phyloP scores from a whole-genome alignment of 2,888 invertebrate genomes.

The Pyrochroa serraticornis region DNA sequence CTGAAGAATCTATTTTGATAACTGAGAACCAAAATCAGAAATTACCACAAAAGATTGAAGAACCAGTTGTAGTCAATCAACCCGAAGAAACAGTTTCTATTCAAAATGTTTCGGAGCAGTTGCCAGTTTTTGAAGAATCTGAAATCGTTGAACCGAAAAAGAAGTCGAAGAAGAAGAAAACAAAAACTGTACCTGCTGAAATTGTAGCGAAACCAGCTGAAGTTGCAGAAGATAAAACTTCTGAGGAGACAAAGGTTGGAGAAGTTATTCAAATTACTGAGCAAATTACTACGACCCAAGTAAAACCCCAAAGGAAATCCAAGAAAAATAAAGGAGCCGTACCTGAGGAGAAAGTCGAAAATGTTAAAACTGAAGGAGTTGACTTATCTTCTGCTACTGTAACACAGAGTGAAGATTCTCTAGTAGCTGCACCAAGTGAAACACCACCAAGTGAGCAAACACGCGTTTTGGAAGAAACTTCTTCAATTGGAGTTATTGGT shows the following conservation, averaged over 20 bases:
- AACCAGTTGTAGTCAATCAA: background rate
- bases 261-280: background rate
- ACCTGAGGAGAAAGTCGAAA: too few species aligned
- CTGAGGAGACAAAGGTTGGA: background rate
- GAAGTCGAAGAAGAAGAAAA: constrained; percentile 18
- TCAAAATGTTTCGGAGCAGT: too few species aligned
- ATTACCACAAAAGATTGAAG: background rate
- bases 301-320: too few species aligned
- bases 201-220: background rate
- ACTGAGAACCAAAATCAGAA: background rate
- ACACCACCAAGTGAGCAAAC: too few species aligned
- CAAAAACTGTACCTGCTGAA: background rate
- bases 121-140: background rate
- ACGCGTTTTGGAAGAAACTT: too few species aligned
- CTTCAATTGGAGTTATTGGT: too few species aligned
- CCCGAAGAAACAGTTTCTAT: background rate
- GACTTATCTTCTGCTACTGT: too few species aligned
- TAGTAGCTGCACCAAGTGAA: too few species aligned
- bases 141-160: constrained; percentile 12
- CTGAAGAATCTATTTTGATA: background rate
- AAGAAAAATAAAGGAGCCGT: too few species aligned
- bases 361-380: too few species aligned
- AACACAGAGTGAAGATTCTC: too few species aligned
- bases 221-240: background rate
- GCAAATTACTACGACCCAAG: too few species aligned